Evolutionary conservation across 2,888 invertebrate genomes (phyloP).

Genomic region (Schizaphis graminum): DNA sequence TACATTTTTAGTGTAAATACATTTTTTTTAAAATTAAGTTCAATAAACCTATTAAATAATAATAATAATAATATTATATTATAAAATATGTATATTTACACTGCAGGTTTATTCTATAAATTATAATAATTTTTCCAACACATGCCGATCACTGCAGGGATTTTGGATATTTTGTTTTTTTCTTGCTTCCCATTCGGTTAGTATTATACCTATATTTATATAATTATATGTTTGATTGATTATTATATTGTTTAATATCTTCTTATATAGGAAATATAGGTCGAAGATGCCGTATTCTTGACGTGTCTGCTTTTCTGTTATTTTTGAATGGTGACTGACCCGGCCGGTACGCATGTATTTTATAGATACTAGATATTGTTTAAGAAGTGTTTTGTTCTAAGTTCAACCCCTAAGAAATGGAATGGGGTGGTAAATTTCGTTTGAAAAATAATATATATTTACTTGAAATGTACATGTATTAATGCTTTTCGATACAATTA

Average conservation of each 20-base stretch:
- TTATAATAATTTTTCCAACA: neutral
- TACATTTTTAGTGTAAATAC: neutral
- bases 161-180: neutral
- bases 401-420: neutral
- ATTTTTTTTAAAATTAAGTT: neutral
- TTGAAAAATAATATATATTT: neutral
- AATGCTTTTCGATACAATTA: too few relatives aligned
- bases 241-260: too few relatives aligned
- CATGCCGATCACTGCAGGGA: neutral
- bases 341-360: neutral
- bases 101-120: neutral
- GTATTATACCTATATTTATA: neutral
- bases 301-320: neutral
- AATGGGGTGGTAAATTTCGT: neutral
- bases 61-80: neutral
- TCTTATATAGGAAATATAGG: neutral
- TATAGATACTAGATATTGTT: neutral
- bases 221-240: too few relatives aligned
- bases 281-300: neutral
- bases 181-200: neutral
- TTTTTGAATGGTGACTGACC: neutral
- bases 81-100: neutral
- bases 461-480: neutral
- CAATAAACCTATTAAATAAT: neutral
- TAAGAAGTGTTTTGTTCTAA: neutral